A percentile compares a stretch with the other conserved stretches of the same genome.
phyloP scores from a whole-genome alignment of 2,797 vertebrate genomes.

The Myripristis jacobus region DNA sequence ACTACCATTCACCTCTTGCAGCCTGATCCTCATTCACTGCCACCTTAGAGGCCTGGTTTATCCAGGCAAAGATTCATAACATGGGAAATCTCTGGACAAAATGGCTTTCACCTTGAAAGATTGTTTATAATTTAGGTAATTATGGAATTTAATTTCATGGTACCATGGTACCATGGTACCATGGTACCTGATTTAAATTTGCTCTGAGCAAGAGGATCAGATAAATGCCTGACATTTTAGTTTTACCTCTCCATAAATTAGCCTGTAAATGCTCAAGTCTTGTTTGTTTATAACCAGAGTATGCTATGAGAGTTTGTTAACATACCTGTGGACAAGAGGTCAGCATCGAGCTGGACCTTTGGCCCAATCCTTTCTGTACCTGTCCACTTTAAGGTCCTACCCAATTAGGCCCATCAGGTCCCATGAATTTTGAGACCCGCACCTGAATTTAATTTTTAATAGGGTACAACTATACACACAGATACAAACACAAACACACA shows the following conservation, averaged over 20 bases:
- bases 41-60: constrained; percentile 5
- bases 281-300: not conserved
- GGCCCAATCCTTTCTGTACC: too few relatives aligned
- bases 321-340: not conserved
- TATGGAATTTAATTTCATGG: not conserved
- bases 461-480: too few relatives aligned
- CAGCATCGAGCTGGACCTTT: too few relatives aligned
- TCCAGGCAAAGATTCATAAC: not conserved
- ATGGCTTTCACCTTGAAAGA: not conserved
- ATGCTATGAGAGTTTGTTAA: not conserved
- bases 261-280: not conserved
- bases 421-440: too few relatives aligned
- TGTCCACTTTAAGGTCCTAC: too few relatives aligned
- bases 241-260: not conserved
- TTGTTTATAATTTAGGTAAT: not conserved
- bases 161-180: too few relatives aligned
- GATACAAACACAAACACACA: too few relatives aligned
- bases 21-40: constrained; percentile 6
- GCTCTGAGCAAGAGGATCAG: not conserved
- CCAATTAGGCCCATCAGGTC: too few relatives aligned
- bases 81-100: not conserved
- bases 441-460: too few relatives aligned
- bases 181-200: not conserved
- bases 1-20: constrained; percentile 19
- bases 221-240: not conserved